These are phyloP conservation scores for Drosophila melanica DNA, from an alignment of 1,140 invertebrate genomes.

Conservation along the genomic window DNA sequence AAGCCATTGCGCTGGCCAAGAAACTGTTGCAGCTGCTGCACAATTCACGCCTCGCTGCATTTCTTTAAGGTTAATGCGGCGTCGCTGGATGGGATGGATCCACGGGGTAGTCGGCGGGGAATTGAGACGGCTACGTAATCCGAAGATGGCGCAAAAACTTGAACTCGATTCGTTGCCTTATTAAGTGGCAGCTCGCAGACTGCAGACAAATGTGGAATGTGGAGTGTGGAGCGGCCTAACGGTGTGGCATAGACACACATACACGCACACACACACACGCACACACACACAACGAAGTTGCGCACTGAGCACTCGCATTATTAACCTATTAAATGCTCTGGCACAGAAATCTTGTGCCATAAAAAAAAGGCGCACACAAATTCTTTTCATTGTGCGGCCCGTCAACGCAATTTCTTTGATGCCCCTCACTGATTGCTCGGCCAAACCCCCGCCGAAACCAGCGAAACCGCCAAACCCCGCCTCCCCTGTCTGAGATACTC, in stretches of 20 bases:
- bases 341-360: slow-evolving; percentile 27
- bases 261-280: slow-evolving; percentile 8
- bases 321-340: slow-evolving; percentile 58
- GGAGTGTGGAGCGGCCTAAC: slow-evolving; percentile 22
- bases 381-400: slow-evolving; percentile 26
- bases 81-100: not conserved
- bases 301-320: slow-evolving; percentile 40
- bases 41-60: slow-evolving; percentile 58
- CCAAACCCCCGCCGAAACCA: no score
- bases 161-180: slow-evolving; percentile 51
- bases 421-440: not conserved
- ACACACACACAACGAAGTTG: slow-evolving; percentile 4
- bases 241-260: slow-evolving; percentile 18
- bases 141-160: slow-evolving; percentile 43
- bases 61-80: slow-evolving; percentile 40
- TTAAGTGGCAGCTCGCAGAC: slow-evolving; percentile 30
- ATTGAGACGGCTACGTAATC: slow-evolving; percentile 1
- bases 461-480: no score
- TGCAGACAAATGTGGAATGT: slow-evolving; percentile 22
- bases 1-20: slow-evolving; percentile 51
- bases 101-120: no score
- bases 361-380: slow-evolving; percentile 29
- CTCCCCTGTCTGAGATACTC: not conserved
- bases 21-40: slow-evolving; percentile 41
- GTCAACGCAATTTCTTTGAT: slow-evolving; percentile 30